Evolutionary conservation across 2,888 invertebrate genomes (phyloP).

Genomic region (Heliconius sara): DNA sequence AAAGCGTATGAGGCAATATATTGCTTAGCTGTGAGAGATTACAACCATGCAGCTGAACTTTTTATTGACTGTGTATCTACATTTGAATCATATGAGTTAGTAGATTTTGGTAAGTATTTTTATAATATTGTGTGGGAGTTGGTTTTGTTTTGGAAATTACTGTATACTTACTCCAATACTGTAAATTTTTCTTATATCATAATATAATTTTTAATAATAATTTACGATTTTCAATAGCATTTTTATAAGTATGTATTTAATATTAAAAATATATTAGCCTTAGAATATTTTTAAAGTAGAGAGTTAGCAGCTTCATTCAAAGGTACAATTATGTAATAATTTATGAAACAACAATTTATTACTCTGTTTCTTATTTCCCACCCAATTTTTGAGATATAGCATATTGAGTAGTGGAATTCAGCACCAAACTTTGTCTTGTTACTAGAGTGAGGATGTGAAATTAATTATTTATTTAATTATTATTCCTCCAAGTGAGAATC

Average conservation of each 20-base stretch:
- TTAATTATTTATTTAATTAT: too few relatives aligned
- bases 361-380: too few relatives aligned
- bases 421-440: too few relatives aligned
- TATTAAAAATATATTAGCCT: too few relatives aligned
- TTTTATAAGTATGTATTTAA: too few relatives aligned
- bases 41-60: constrained; percentile 96
- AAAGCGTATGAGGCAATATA: constrained; percentile 99
- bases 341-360: too few relatives aligned
- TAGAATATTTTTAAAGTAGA: too few relatives aligned
- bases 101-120: constrained; percentile 92
- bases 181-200: neutral
- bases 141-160: too few relatives aligned
- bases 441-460: too few relatives aligned
- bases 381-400: too few relatives aligned
- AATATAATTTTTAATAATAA: neutral
- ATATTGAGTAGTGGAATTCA: too few relatives aligned
- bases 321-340: neutral
- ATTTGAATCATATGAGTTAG: constrained; percentile 99
- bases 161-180: neutral
- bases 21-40: constrained; percentile 97
- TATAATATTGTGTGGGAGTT: neutral
- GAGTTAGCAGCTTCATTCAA: neutral
- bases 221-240: neutral
- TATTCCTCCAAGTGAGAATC: too few relatives aligned
- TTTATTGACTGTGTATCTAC: constrained; percentile 99